Percentiles rank a stretch among this genome's conserved stretches.
Evolutionary conservation across 2,113 vertebrate genomes (phyloP).

Genomic region (Bettongia penicillata): DNA sequence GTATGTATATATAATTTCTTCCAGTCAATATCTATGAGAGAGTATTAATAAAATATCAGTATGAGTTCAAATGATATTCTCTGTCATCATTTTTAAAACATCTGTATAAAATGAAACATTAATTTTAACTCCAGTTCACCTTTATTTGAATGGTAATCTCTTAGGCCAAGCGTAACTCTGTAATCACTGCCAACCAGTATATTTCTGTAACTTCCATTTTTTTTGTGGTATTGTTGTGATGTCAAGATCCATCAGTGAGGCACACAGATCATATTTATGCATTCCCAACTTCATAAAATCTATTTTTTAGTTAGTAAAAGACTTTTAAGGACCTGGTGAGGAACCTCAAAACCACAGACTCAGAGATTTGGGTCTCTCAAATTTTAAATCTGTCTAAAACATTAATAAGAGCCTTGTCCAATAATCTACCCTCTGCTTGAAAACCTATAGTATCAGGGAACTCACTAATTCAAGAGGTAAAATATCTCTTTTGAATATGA

Average conservation of each 20-base stretch:
- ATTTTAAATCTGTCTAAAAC: background rate
- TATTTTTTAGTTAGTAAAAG: background rate
- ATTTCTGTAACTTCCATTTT: constrained; percentile 35
- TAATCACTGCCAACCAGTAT: background rate
- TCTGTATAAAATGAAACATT: constrained; percentile 50
- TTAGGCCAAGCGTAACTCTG: constrained; percentile 19
- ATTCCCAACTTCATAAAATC: background rate
- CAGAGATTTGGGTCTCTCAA: background rate
- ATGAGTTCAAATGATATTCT: constrained; percentile 17
- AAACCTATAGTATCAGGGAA: background rate
- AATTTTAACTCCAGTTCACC: constrained; percentile 25
- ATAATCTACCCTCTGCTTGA: background rate
- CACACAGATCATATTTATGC: constrained; percentile 42
- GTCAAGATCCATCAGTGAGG: constrained; percentile 37
- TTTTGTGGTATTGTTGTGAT: background rate
- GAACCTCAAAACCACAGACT: background rate
- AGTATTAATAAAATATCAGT: constrained; percentile 62
- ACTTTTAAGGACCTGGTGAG: background rate
- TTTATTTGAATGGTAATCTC: constrained; percentile 38
- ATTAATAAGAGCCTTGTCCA: background rate
- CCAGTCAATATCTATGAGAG: constrained; percentile 63
- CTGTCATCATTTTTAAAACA: background rate
- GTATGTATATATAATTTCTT: constrained; percentile 19
- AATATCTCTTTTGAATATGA: background rate
- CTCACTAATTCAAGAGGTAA: background rate